Base-by-base conservation (phyloP, 2,888 invertebrate species). In the Yponomeuta sedellus region DNA sequence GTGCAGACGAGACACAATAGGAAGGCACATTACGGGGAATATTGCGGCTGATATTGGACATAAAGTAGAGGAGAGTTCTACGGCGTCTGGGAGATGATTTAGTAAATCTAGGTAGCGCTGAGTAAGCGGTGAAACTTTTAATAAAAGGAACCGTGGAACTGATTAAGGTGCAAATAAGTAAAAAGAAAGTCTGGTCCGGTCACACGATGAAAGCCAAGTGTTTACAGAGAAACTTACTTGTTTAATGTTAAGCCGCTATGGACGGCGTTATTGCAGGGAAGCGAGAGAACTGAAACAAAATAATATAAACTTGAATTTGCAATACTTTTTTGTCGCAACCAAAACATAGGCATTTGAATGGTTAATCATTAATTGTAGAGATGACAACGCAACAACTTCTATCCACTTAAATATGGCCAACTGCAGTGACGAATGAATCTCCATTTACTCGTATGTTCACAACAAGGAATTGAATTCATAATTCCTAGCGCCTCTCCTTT, bases 211-310 rank as follows among this genome's bases (percentile, higher is more conserved):
- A 52, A 52, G 16, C 16, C 57, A 22, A 52, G 61, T 57, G 64
- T 64, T 62, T 65, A 62, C 57, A 20, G 34, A 67, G 70, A 69
- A 69, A 83, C 86, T 82, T 70, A 88, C 89, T 85, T 85, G 79
- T 80, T 81, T 80, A 79, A 76, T 78, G 79, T 79, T 78, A 79
- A 82, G 83, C 82, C 85, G 81, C 76, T 77, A 74, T 74, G 81
- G 83, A 85, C 84, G 86, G 82, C 86, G 80, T 77, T 73, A 77
- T 25, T 61, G 57, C 81, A 88, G 88, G 88, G 87, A 86, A 86
- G 85, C 77, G 81, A 75, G 78, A 69, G 72, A 86, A 83, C 89
- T 89, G 88, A 67, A 86, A 86, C 75, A 79, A 81, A 76, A 73
- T 67, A 65, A 34, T 19, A 11, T 8, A 59, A 3, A n/a, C 19